Percentiles rank a stretch among this genome's conserved stretches.
These are phyloP conservation scores for Leptopterna dolabrata DNA, from an alignment of 2,888 invertebrate genomes.

Conservation along the genomic window DNA sequence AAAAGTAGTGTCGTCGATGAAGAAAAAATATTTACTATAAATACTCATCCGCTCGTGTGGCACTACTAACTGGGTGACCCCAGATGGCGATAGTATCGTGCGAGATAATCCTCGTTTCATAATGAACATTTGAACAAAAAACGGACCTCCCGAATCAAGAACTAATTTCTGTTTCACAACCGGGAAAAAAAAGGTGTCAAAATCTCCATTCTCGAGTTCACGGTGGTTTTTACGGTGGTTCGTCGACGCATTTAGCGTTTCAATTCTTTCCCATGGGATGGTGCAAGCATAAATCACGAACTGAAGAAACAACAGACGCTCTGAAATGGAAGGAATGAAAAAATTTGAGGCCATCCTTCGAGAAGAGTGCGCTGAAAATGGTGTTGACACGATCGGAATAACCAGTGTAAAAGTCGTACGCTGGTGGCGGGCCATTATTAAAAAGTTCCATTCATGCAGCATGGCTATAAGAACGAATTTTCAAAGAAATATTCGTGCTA, in stretches of 20 bases:
- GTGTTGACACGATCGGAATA: too few relatives aligned
- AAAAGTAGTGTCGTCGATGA: neutral
- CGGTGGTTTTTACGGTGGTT: neutral
- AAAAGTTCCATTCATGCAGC: too few relatives aligned
- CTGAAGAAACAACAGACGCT: neutral
- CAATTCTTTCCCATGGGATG: neutral
- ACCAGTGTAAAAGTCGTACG: too few relatives aligned
- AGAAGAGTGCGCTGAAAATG: too few relatives aligned
- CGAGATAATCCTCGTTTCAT: neutral
- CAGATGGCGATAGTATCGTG: neutral
- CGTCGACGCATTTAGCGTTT: neutral
- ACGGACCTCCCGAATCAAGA: neutral
- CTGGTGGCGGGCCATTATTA: too few relatives aligned
- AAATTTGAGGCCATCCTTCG: too few relatives aligned
- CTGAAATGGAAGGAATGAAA: too few relatives aligned
- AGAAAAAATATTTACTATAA: neutral
- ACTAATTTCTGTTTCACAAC: constrained; percentile 3
- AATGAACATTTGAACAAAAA: neutral
- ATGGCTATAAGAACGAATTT: too few relatives aligned
- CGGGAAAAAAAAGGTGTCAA: neutral
- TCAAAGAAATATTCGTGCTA: too few relatives aligned
- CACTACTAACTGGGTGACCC: neutral
- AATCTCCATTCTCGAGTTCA: neutral
- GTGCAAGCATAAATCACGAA: neutral
- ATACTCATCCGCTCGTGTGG: neutral